Evolutionary conservation across 2,797 vertebrate genomes (phyloP), one percentile per base, ranked within the genome.

Genomic region (Sebastes paucispinis): DNA sequence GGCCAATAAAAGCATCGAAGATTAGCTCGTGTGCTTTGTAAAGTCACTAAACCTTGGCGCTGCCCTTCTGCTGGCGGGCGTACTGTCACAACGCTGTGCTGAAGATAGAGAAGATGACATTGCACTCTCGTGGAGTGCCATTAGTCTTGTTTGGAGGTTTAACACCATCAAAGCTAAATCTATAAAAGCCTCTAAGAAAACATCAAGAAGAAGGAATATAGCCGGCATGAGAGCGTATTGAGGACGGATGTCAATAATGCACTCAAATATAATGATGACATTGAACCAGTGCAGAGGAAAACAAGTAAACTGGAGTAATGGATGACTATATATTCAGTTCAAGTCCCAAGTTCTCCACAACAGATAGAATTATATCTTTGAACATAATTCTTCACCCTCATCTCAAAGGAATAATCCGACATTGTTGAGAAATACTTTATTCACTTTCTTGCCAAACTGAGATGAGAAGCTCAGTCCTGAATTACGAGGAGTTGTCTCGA

Each of bases 101-200:
- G 67, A 20, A 65, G 70, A 77, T 10, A 34, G 20, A 69, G 65
- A 69, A 11, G 52, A 75, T 63, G 80, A 70, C 68, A 12, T 47
- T 29, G 66, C 65, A 22, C 65, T 76, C 32, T 71, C 0, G 1
- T 18, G n/a, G 11, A 39, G 34, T 3, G 29, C 47, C 70, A 71
- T 76, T 63, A 47, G 57, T 29, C 67, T 63, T 71, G 43, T 74
- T 77, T 54, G 73, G 34, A 59, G 60, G 22, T 36, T 27, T 13
- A 18, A 24, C 59, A 5, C 62, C 65, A 47, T 70, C 8, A 70
- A 47, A 86, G 66, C 18, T 8, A 22, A 31, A 71, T 58, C 55
- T 27, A 63, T 25, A 65, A 36, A 67, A 73, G 27, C 47, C 31
- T 24, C 20, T 8, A 14, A 18, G 14, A 22, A 52, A 31, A 64